Evolutionary conservation across 2,797 vertebrate genomes (phyloP), one percentile per base, ranked within the genome.

Genomic region (Denticeps clupeoides): DNA sequence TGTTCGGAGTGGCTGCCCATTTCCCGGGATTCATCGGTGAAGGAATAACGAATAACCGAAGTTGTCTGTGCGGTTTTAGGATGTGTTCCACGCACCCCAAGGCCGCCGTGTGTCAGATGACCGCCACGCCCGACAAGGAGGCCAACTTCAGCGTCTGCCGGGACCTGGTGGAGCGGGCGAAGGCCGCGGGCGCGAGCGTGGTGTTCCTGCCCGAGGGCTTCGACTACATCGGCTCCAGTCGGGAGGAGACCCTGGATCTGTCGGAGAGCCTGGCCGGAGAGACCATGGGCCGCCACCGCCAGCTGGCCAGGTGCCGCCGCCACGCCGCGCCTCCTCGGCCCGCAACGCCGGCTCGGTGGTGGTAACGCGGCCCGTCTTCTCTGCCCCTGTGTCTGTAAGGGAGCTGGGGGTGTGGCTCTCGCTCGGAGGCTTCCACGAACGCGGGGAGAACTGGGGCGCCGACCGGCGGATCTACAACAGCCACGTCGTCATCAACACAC

Each of bases 361-460:
- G n/a, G n/a, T 6, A 45, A 47, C 0, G 1, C 45, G 1, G 13
- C 31, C 53, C 2, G 23, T 40, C 26, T 27, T 10, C 3, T 21
- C 7, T 27, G n/a, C 16, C 7, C 51, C 22, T 55, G 5, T 48
- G 16, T 48, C 29, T 33, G 9, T 26, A 33, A 94, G 92, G 62
- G 82, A 85, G 7, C 71, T 87, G 31, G 68, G 78, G 1, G 56
- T 96, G 22, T 97, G 93, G 92, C 64, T 97, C 28, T 95, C 92
- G 51, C 84, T 97, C 1, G 93, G 93, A 1, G 93, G 91, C 2
- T 93, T 96, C 75, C 93, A 94, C 0, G 91, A 97, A 62, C 79
- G 79, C 11, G 86, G 89, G 33, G 65, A 12, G 0, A 70, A 87
- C 48, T 95, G 91, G 92, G 71, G 81, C 24, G 70, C 52, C 10